phyloP scores from a whole-genome alignment of 2,888 invertebrate species.

The Euspilapteryx auroguttella region DNA sequence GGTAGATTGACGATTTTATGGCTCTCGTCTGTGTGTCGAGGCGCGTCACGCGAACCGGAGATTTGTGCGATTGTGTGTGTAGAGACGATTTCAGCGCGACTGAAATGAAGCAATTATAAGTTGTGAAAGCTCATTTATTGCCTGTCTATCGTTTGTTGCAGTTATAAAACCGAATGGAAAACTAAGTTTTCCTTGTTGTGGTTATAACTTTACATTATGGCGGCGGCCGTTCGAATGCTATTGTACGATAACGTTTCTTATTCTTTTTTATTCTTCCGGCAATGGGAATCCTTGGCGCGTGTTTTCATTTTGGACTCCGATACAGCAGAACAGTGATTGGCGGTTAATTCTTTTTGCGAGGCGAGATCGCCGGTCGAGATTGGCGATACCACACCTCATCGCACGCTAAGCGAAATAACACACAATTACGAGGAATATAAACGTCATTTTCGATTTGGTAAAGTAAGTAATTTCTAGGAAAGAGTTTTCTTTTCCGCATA shows the following conservation, averaged over 20 bases:
- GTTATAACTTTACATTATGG: slow-evolving; percentile 22
- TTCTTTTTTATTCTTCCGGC: too few relatives aligned
- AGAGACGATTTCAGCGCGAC: slow-evolving; percentile 11
- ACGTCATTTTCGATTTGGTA: slow-evolving; percentile 36
- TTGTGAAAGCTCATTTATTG: slow-evolving; percentile 52
- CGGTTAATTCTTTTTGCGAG: slow-evolving; percentile 1
- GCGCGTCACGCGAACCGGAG: too few relatives aligned
- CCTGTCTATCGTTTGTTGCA: slow-evolving; percentile 41
- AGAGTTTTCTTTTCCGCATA: slow-evolving; percentile 30
- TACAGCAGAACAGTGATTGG: too few relatives aligned
- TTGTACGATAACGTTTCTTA: too few relatives aligned
- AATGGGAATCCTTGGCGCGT: too few relatives aligned
- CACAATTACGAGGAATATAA: slow-evolving; percentile 6
- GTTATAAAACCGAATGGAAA: slow-evolving; percentile 46
- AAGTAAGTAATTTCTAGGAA: too few relatives aligned
- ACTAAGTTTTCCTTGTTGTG: slow-evolving; percentile 35
- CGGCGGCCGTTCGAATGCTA: too few relatives aligned
- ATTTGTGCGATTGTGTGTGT: too few relatives aligned
- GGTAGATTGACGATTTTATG: too few relatives aligned
- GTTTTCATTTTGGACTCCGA: too few relatives aligned
- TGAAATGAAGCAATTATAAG: slow-evolving; percentile 59
- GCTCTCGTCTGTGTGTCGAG: too few relatives aligned
- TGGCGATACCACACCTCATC: slow-evolving; percentile 4
- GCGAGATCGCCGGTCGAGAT: slow-evolving; percentile 1
- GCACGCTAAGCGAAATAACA: slow-evolving; percentile 6